Evolutionary conservation across 2,888 invertebrate species (phyloP), one percentile per base, ranked within the genome.

Genomic region (Eremobia ochroleuca): DNA sequence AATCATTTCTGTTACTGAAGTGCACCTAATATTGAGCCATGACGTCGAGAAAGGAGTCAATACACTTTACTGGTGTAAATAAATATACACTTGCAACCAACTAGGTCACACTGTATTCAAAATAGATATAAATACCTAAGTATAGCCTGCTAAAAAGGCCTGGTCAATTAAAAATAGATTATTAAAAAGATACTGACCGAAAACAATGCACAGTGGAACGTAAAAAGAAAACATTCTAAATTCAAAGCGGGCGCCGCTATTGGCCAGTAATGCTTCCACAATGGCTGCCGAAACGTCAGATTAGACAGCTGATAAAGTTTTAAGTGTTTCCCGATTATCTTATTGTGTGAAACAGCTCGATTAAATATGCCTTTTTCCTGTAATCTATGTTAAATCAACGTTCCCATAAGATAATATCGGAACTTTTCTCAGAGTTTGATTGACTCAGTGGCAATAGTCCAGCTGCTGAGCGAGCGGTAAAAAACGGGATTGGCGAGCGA

Each of bases 281-380:
- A 95, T 95, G 93, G 95, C 92, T 89, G 92, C 91, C 90, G 83
- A 94, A 94, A 92, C 90, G 95, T 95, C 95, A 95, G 96, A 96
- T 95, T 92, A 95, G 94, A 95, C 92, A 93, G 91, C 74, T 85
- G 95, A 95, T 95, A 95, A 94, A 85, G 79, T 84, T 89, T 85
- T 75, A 80, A 87, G 87, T 76, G 79, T 82, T 91, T 87, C 66
- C 79, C 58, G 81, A 79, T 85, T 77, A 71, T 89, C 65, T 79
- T 83, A 80, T 73, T 83, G 85, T 84, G 79, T 82, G 82, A 82
- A 85, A 86, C 80, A 86, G 83, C 82, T 81, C 79, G 87, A 83
- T 85, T 82, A 80, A 77, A 81, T 83, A 70, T 18, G 21, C 18
- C 18, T 66, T 67, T 81, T 61, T 34, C 11, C 2, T 58, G 64